Evolutionary conservation across 2,888 invertebrate genomes (phyloP), one percentile per base, ranked within the genome.

Genomic region (Exocentrus adspersus): DNA sequence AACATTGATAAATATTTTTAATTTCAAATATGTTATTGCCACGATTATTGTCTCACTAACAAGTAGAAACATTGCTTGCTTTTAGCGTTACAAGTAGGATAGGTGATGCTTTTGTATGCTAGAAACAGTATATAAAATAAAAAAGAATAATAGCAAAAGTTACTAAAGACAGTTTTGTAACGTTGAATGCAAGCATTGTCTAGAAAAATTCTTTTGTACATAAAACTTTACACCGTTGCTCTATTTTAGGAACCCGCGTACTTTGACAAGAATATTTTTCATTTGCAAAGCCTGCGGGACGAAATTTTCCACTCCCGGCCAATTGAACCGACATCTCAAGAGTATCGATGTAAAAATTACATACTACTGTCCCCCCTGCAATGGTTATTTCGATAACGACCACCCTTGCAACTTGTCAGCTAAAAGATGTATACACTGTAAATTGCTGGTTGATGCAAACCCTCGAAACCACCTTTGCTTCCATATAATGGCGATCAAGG

Each of bases 361-460:
- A 24, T 67, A 60, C 37, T 64, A 46, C 24, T 64, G 64, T 16
- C 45, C 56, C 10, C 32, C 45, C 5, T 60, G 60, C 24, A 41
- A 60, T 14, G 32, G 17, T 5, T 52, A 50, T 24, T 64, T 64
- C 46, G 45, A 52, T 1, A 19, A 51, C 10, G 46, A 41, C n/a
- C 64, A 64, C 28, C 16, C 46, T 21, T 64, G 64, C 53, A 56
- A 30, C 17, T 28, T 43, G 30, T 48, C 53, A 28, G 59, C 41
- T 20, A 60, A 56, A 56, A 20, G 58, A 30, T 53, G 56, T 59
- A 68, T 63, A 32, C 67, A 51, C 28, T 64, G 64, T 16, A 54
- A 43, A 14, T 6, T 24, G 14, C n/a, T 54, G 42, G 12, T 54
- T 28, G 28, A 24, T n/a, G n/a, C n/a, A n/a, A 43, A 45, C n/a